Evolutionary conservation across 2,888 invertebrate species (phyloP), one percentile per base, ranked within the genome.

Genomic region (Pandemis cinnamomeana): DNA sequence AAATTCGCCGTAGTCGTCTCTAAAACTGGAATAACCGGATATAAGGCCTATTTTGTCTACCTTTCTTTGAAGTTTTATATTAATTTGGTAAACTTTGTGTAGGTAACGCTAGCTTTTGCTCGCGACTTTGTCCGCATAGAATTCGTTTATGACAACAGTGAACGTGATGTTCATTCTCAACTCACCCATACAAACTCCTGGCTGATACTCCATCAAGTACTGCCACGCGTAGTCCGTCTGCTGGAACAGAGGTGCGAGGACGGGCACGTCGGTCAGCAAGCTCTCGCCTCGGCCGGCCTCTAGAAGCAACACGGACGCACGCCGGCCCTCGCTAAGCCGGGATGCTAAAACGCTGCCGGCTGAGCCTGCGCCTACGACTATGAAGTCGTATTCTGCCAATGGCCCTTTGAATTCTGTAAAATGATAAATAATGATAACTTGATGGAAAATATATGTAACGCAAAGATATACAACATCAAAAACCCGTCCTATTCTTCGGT

Each of bases 341-440:
- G 94, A 87, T 4, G 95, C 94, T n/a, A 95, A 82, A 10, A 94
- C 95, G 75, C 94, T 92, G 2, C 93, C 95, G 0, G 95, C 95
- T 2, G 95, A 93, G 0, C 95, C 95, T 0, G 95, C 95, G 0
- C 95, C 95, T 0, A 95, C 87, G 11, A 95, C 85, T 48, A 95
- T 92, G 80, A 94, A 95, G 80, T 93, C 93, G 81, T 93, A 93
- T 73, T 90, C 89, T 0, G 84, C 83, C 71, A 92, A 71, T 2
- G 92, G 92, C 6, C 89, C 90, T 80, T 87, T 87, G 77, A 91
- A 90, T 62, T 86, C 92, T 92, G 86, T 10, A 86, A 81, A 48
- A 75, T 8, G 11, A 41, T 7, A 4, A 36, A 36, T 36, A 20
- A 20, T 20, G 20, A 4, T 36, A 36, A 36, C 1, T 36, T 36